These are phyloP conservation scores for Apamea crenata DNA, from an alignment of 2,888 invertebrate species.

Conservation along the genomic window DNA sequence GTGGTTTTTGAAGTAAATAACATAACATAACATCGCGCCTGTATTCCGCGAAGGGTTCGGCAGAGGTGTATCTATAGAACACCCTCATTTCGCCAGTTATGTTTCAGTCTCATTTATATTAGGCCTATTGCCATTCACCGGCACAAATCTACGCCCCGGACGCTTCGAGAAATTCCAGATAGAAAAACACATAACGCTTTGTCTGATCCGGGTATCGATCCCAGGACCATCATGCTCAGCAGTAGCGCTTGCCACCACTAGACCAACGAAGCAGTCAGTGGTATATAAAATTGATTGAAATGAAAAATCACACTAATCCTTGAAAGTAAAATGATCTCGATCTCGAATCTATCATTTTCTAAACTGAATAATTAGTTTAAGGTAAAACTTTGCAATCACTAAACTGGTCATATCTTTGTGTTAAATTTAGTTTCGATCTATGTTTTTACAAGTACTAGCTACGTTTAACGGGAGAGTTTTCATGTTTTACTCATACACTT, in stretches of 20 bases:
- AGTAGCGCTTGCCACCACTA: background rate
- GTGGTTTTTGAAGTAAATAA: background rate
- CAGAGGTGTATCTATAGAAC: background rate
- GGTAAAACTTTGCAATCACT: background rate
- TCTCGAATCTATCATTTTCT: background rate
- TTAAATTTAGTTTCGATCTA: background rate
- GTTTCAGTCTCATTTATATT: background rate
- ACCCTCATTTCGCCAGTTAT: background rate
- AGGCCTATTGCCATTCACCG: background rate
- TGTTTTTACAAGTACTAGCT: slow-evolving; percentile 1
- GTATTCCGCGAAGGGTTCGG: background rate
- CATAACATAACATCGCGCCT: background rate
- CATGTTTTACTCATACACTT: slow-evolving; percentile 8
- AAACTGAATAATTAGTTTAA: background rate
- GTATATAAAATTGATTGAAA: background rate
- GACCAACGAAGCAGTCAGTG: background rate
- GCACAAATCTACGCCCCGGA: background rate
- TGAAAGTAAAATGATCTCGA: background rate
- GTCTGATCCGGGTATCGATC: background rate
- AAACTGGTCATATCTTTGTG: background rate
- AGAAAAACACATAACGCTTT: background rate
- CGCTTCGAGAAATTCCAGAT: background rate
- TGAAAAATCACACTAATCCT: background rate
- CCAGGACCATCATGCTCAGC: background rate
- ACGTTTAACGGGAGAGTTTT: background rate